phyloP scores from a whole-genome alignment of 2,797 vertebrate genomes.

The Dipus sagitta region DNA sequence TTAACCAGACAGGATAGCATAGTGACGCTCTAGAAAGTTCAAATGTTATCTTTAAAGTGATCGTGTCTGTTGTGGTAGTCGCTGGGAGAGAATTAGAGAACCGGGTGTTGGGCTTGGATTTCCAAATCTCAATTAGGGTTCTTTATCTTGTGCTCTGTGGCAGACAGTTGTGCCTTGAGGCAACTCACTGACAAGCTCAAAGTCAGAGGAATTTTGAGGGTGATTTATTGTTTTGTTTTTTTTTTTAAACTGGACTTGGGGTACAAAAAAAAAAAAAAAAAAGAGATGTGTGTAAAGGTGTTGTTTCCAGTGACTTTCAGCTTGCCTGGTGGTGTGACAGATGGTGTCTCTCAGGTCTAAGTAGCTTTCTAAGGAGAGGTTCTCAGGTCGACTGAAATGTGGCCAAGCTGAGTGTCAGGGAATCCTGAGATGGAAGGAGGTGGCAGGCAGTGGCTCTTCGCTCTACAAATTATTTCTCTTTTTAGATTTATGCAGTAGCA shows the following conservation, averaged over 20 bases:
- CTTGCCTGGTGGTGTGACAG: background rate
- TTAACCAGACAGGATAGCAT: background rate
- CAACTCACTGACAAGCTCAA: background rate
- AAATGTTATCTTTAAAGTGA: conserved; percentile 41
- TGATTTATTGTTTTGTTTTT: conserved; percentile 26
- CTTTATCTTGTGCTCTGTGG: conserved; percentile 28
- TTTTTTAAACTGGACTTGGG: background rate
- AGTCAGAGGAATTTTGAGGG: conserved; percentile 35
- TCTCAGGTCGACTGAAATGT: background rate
- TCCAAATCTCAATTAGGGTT: conserved; percentile 40
- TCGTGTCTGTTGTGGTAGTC: background rate
- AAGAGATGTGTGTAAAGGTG: background rate
- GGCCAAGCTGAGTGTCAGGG: background rate
- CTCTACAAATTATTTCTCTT: background rate
- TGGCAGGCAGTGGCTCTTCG: background rate
- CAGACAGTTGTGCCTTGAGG: background rate
- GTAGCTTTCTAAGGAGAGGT: background rate
- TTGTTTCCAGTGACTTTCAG: background rate
- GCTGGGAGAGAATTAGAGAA: conserved; percentile 55
- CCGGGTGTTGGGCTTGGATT: conserved; percentile 14
- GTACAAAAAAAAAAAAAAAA: background rate
- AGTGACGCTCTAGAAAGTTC: background rate
- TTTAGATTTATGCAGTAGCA: background rate
- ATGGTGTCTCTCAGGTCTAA: background rate
- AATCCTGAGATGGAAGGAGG: background rate